These are phyloP conservation scores for Sander lucioperca DNA, from an alignment of 2,113 vertebrate genomes.

Conservation along the genomic window DNA sequence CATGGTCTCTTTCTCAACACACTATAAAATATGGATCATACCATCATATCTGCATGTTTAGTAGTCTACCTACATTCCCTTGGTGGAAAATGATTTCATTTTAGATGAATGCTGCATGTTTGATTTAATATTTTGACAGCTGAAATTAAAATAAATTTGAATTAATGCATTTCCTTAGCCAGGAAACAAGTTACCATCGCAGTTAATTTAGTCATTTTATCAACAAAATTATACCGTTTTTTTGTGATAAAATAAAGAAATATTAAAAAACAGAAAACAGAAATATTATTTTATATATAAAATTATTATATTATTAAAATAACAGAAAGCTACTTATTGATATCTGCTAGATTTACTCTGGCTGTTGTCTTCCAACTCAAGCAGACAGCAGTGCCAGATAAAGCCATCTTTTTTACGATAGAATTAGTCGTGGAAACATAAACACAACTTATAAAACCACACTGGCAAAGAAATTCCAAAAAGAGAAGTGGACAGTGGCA, in stretches of 20 bases:
- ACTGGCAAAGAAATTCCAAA: constrained; percentile 11
- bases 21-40: background rate
- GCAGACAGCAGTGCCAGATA: constrained; percentile 8
- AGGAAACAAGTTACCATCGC: background rate
- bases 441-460: constrained; percentile 33
- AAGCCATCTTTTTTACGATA: constrained; percentile 20
- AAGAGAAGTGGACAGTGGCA: constrained; percentile 12
- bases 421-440: constrained; percentile 23
- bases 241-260: background rate
- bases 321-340: constrained; percentile 24
- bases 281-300: too few relatives aligned
- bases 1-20: background rate
- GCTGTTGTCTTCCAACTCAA: constrained; percentile 1
- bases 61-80: background rate
- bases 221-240: background rate
- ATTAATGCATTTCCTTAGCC: constrained; percentile 1
- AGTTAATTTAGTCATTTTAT: background rate
- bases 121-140: background rate
- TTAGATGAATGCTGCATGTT: background rate
- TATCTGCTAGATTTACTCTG: background rate
- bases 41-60: background rate
- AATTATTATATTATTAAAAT: too few relatives aligned
- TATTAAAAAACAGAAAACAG: too few relatives aligned
- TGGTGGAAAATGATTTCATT: background rate
- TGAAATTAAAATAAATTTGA: constrained; percentile 17